A percentile compares a stretch with the other conserved stretches of the same genome.
Conservation (phyloP, 1,140 invertebrate species). For the Portunus trituberculatus region DNA sequence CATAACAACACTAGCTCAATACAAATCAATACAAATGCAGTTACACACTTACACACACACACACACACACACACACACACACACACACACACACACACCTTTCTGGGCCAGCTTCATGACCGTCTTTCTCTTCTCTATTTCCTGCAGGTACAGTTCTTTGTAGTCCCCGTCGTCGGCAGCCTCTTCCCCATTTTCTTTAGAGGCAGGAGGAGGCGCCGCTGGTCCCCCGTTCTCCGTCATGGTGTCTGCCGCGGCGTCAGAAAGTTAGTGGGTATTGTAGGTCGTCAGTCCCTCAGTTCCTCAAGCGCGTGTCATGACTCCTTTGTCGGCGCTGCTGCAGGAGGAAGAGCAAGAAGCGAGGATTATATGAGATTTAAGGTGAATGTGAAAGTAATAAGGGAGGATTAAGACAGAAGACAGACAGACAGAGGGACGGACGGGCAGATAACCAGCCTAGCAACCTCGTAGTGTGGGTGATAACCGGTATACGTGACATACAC, state of each 20-base stretch:
- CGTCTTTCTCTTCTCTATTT: slow-evolving; percentile 61
- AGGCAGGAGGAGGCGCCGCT: background rate
- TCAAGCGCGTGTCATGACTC: background rate
- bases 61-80: slow-evolving; percentile 12
- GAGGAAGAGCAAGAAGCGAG: background rate
- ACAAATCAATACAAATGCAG: background rate
- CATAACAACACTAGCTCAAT: no score
- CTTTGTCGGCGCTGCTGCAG: background rate
- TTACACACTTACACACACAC: background rate
- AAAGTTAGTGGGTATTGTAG: background rate
- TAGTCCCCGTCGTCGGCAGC: slow-evolving; percentile 39
- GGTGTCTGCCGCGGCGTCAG: background rate
- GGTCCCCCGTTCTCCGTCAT: slow-evolving; percentile 52
- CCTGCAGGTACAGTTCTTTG: slow-evolving; percentile 53
- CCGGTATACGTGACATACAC: background rate
- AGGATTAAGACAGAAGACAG: background rate
- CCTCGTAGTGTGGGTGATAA: background rate
- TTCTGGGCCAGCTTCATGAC: slow-evolving; percentile 58
- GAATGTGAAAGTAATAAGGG: no score
- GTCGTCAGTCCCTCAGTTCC: background rate
- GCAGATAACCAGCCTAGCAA: background rate
- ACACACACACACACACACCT: slow-evolving; percentile 41
- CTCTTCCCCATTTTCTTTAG: slow-evolving; percentile 54
- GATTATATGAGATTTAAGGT: no score
- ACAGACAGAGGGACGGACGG: background rate